phyloP scores from a whole-genome alignment of 2,797 vertebrate genomes.

The Oreochromis mossambicus region DNA sequence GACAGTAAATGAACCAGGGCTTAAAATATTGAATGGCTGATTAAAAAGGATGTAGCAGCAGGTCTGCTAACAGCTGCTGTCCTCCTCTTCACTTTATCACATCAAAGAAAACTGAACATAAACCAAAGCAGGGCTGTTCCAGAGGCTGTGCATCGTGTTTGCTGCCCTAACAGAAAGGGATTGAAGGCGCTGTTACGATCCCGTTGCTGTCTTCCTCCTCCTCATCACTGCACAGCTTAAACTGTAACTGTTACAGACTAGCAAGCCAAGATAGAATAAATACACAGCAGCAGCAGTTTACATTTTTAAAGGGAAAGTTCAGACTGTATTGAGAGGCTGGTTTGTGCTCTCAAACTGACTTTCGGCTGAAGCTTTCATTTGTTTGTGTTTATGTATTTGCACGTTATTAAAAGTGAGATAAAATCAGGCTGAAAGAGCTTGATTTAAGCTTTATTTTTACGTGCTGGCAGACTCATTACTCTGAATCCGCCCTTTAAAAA shows the following conservation, averaged over 20 bases:
- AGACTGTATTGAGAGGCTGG: background rate
- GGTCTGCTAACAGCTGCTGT: background rate
- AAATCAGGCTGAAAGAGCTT: background rate
- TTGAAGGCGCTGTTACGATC: background rate
- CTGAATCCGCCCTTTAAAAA: background rate
- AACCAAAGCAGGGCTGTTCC: accelerated
- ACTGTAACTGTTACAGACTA: background rate
- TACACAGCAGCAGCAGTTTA: background rate
- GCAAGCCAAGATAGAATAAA: background rate
- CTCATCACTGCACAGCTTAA: background rate
- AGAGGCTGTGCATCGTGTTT: background rate
- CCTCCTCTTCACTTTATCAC: background rate
- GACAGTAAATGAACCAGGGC: background rate
- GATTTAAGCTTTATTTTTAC: background rate
- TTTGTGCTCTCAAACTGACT: accelerated
- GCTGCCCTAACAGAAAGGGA: background rate
- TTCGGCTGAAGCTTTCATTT: accelerated
- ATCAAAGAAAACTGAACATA: accelerated
- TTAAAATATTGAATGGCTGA: background rate
- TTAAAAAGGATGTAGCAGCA: background rate
- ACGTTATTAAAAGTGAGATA: background rate
- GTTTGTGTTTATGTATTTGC: background rate
- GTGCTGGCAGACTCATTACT: accelerated
- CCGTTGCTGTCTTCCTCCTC: background rate
- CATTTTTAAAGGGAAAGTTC: background rate